Base-by-base conservation (phyloP, 2,888 invertebrate genomes). In the Podabrus alpinus region DNA sequence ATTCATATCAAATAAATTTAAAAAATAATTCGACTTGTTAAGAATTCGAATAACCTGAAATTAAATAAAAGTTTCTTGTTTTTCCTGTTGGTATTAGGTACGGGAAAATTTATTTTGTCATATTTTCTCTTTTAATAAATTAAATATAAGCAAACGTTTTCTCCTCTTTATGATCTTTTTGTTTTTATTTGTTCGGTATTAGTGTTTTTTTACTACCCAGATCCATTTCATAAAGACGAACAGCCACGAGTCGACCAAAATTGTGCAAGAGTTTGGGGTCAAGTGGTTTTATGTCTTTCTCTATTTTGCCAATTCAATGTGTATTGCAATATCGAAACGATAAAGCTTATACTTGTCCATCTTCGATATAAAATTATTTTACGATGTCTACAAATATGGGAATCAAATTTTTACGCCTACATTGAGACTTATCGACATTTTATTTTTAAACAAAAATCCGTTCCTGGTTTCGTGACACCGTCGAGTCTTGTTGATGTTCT, bases 301-400 rank as follows among this genome's bases (percentile, higher is more conserved):
- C 72, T 69, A 69, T 75, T 72, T 75, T 75, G 24, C 75, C 72
- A 70, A 72, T 75, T 73, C 69, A 75, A 60, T 69, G 62, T 67
- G 64, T 17, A 62, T 29, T 59, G 70, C 72, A 69, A 70, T 75
- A 75, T 29, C 66, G 70, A 69, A 66, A 75, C 75, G 66, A 67
- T 75, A 75, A 75, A 75, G 72, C 61, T 69, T 69, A 72, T 72
- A 75, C 75, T 75, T 75, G 75, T 75, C 70, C 70, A 75, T 75
- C 72, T 72, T 59, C 29, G 15, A 69, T 73, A 73, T 75, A 75
- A 75, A 75, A 72, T 75, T 68, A 75, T 73, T 75, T 75, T 75
- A 75, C 68, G 73, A 69, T 66, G 45, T n/a, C n/a, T 16, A 60
- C 73, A 73, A 66, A 73, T 73, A 71, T 71, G 69, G 59, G 69